A percentile compares a stretch with the other conserved stretches of the same genome.
These are phyloP conservation scores for Amblyjoppa fuscipennis DNA, from an alignment of 2,888 invertebrate genomes.

Conservation along the genomic window DNA sequence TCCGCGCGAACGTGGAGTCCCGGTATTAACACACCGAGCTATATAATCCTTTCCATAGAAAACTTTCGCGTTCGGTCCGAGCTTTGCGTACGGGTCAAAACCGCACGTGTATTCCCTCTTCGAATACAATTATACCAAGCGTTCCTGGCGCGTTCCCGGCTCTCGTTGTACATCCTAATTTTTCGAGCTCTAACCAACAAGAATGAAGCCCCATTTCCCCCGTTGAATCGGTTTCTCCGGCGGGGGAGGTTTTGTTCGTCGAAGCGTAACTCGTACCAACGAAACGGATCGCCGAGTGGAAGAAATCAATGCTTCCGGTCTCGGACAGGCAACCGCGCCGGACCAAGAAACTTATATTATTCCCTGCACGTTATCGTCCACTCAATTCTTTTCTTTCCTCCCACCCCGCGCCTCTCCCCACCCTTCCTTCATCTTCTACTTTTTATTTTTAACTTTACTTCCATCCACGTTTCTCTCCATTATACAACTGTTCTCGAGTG, in stretches of 20 bases:
- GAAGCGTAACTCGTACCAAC: slow-evolving; percentile 60
- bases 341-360: slow-evolving; percentile 68
- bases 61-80: slow-evolving; percentile 51
- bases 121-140: slow-evolving; percentile 33
- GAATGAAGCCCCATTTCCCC: slow-evolving; percentile 36
- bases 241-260: slow-evolving; percentile 13
- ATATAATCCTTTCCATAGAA: slow-evolving; percentile 55
- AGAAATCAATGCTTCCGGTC: slow-evolving; percentile 69
- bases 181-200: slow-evolving; percentile 15
- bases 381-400: slow-evolving; percentile 63
- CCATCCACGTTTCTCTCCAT: slow-evolving; percentile 66
- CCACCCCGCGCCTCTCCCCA: slow-evolving; percentile 18
- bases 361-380: slow-evolving; percentile 69
- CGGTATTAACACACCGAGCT: slow-evolving; percentile 7
- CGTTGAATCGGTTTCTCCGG: slow-evolving; percentile 35
- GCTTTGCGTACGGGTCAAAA: slow-evolving; percentile 30
- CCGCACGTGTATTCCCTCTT: not conserved
- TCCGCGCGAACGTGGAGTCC: not conserved
- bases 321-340: slow-evolving; percentile 58
- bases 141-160: not conserved
- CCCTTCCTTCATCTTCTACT: slow-evolving; percentile 61
- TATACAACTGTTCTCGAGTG: slow-evolving; percentile 69
- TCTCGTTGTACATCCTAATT: slow-evolving; percentile 21
- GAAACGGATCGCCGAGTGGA: slow-evolving; percentile 62
- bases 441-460: slow-evolving; percentile 68